Percentiles rank a stretch among this genome's conserved stretches.
These are phyloP conservation scores for Nomada hirtipes DNA, from an alignment of 2,888 invertebrate species.

Conservation along the genomic window DNA sequence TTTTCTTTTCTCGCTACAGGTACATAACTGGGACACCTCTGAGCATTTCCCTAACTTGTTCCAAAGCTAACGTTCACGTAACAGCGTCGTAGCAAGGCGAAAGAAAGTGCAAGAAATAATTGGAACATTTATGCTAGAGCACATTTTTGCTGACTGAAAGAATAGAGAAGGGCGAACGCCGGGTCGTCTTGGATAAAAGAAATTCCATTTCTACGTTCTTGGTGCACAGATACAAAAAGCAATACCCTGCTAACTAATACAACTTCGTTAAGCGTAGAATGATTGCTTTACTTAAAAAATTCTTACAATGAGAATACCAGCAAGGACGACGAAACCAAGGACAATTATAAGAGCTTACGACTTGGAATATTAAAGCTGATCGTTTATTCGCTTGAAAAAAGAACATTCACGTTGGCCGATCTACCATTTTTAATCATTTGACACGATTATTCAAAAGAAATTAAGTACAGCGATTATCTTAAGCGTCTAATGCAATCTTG, in stretches of 20 bases:
- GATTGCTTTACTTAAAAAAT: slow-evolving; percentile 10
- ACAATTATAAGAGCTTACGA: background rate
- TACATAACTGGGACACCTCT: background rate
- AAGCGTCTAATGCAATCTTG: no score
- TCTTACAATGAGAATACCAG: background rate
- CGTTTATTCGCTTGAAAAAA: no score
- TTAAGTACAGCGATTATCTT: no score
- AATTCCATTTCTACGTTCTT: slow-evolving; percentile 32
- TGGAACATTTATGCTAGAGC: slow-evolving; percentile 22
- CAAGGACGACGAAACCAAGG: background rate
- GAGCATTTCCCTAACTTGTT: background rate
- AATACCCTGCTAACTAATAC: slow-evolving; percentile 4
- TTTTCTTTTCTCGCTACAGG: background rate
- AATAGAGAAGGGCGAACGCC: slow-evolving; percentile 7
- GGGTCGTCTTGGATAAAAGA: slow-evolving; percentile 6
- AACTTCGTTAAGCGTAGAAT: slow-evolving; percentile 15
- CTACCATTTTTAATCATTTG: no score
- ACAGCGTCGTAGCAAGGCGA: slow-evolving; percentile 8
- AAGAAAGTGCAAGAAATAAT: slow-evolving; percentile 20
- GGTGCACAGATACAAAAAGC: background rate
- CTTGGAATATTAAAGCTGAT: no score
- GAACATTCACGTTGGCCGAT: no score
- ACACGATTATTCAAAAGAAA: no score
- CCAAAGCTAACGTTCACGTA: background rate
- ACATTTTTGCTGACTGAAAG: slow-evolving; percentile 17